A percentile compares a stretch with the other conserved stretches of the same genome.
Evolutionary conservation across 2,113 vertebrate genomes (phyloP).

Genomic region (Axis porcinus): DNA sequence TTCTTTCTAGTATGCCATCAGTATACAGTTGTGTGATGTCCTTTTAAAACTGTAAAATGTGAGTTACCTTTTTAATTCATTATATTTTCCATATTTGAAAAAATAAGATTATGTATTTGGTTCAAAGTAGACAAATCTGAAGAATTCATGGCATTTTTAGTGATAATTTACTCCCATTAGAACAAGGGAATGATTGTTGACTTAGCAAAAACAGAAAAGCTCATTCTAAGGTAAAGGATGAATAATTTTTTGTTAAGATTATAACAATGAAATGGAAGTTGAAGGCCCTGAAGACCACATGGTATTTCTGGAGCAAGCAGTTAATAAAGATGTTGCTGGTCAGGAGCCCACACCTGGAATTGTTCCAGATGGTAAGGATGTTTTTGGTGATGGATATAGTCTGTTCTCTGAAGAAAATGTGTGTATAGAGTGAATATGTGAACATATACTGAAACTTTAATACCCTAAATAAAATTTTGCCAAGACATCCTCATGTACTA

Average conservation of each 20-base stretch:
- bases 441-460: background rate
- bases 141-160: background rate
- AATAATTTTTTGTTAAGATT: constrained; percentile 75
- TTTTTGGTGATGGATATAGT: background rate
- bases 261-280: constrained; percentile 78
- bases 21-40: background rate
- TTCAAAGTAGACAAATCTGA: background rate
- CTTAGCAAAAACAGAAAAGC: background rate
- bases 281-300: constrained; percentile 67
- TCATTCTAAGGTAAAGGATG: background rate
- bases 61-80: background rate
- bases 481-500: too few species aligned
- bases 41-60: background rate
- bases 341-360: constrained; percentile 67
- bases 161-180: background rate
- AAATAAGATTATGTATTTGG: background rate
- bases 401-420: background rate
- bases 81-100: background rate
- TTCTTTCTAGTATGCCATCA: background rate
- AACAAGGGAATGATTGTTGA: background rate
- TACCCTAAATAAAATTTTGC: background rate
- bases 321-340: constrained; percentile 43
- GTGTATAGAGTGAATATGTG: background rate
- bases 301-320: constrained; percentile 66
- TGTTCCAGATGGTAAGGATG: constrained; percentile 78